These are phyloP conservation scores for Drosophila saltans DNA, from an alignment of 1,140 invertebrate genomes.

Conservation along the genomic window DNA sequence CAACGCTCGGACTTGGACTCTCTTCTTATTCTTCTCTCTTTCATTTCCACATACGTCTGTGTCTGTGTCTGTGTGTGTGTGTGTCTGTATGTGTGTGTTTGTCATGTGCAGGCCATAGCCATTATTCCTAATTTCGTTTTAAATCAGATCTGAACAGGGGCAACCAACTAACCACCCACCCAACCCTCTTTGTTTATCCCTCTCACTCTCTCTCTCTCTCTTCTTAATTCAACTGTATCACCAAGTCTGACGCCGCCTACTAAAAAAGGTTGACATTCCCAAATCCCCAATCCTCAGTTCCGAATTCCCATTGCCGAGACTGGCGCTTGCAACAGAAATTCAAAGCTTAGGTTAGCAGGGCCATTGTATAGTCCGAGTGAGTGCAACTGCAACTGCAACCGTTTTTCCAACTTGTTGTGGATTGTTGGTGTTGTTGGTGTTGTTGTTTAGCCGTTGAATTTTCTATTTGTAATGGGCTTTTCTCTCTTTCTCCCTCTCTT, in stretches of 20 bases:
- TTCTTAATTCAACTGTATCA: too few relatives aligned
- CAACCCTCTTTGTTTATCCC: background rate
- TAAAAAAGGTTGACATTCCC: slow-evolving; percentile 56
- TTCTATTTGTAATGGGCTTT: slow-evolving; percentile 75
- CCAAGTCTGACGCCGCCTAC: slow-evolving; percentile 23
- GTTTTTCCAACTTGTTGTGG: slow-evolving; percentile 22
- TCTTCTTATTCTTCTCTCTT: background rate
- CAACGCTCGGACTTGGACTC: slow-evolving; percentile 59
- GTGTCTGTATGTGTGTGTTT: slow-evolving; percentile 53
- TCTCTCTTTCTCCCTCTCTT: slow-evolving; percentile 18
- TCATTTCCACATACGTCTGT: background rate
- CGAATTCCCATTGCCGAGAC: slow-evolving; percentile 35
- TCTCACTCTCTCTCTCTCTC: background rate
- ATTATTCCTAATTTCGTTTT: slow-evolving; percentile 83
- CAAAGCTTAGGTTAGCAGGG: slow-evolving; percentile 25
- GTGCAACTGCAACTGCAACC: slow-evolving; percentile 45
- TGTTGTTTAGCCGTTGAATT: slow-evolving; percentile 60
- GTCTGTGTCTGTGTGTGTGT: background rate
- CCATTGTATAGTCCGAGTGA: slow-evolving; percentile 50
- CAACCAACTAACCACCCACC: too few relatives aligned
- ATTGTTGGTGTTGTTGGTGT: slow-evolving; percentile 27
- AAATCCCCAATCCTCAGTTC: slow-evolving; percentile 27
- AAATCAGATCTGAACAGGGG: slow-evolving; percentile 76
- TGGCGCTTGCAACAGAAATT: slow-evolving; percentile 26
- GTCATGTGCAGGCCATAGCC: slow-evolving; percentile 76